These are phyloP conservation scores for Scaptomyza reducta DNA, from an alignment of 2,888 invertebrate genomes.

Conservation along the genomic window DNA sequence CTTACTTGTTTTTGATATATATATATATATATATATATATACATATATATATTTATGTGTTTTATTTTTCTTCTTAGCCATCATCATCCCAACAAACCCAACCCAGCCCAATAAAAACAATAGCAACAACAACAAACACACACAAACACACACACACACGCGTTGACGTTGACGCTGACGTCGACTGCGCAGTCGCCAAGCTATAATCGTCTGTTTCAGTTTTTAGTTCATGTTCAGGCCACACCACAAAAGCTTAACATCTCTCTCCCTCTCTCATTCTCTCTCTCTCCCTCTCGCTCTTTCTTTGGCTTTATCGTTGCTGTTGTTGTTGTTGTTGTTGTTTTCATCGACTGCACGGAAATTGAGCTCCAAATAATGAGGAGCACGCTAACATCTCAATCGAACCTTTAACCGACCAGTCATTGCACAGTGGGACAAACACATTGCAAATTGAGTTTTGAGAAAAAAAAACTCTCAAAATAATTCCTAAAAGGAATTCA, in stretches of 20 bases:
- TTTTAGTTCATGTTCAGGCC: constrained; percentile 7
- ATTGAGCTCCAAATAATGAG: constrained; percentile 73
- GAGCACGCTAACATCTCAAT: constrained; percentile 73
- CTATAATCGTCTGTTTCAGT: constrained; percentile 69
- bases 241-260: constrained; percentile 26
- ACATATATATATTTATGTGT: constrained; percentile 50
- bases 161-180: constrained; percentile 28
- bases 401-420: constrained; percentile 65
- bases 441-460: no score
- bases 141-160: no score
- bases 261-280: constrained; percentile 6
- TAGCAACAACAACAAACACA: constrained; percentile 26
- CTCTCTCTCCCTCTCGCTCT: not conserved
- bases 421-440: constrained; percentile 60
- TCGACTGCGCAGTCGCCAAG: constrained; percentile 29
- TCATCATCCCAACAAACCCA: constrained; percentile 18
- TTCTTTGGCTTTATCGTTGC: constrained; percentile 28
- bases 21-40: no score
- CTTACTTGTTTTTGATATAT: not conserved
- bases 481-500: no score
- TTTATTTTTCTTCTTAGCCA: constrained; percentile 35
- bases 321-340: constrained; percentile 5
- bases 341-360: constrained; percentile 56
- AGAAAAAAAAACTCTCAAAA: no score
- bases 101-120: constrained; percentile 22